Conservation (phyloP, 2,797 vertebrate genomes). For the Cirrhinus molitorella region DNA sequence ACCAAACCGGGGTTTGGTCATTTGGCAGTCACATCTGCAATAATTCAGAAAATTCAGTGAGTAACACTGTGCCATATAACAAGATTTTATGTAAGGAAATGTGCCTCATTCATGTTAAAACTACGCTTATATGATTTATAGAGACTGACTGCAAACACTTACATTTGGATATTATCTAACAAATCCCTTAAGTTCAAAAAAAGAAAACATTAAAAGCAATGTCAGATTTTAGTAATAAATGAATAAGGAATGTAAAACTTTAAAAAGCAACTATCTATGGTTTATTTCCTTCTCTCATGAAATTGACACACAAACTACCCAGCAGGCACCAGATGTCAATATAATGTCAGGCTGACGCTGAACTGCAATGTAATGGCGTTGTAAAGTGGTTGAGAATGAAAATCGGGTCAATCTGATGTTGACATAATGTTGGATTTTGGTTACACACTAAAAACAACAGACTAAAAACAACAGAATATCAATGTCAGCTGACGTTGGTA, state of each 20-base stretch:
- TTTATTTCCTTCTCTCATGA: not conserved
- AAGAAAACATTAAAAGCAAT: not conserved
- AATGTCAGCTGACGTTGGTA: too few species aligned
- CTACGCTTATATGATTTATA: too few species aligned
- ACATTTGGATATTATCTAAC: not conserved
- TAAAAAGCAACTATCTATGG: not conserved
- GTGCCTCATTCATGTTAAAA: not conserved
- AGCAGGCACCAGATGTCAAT: too few species aligned
- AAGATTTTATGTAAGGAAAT: not conserved
- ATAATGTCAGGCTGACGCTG: too few species aligned
- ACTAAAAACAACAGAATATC: too few species aligned
- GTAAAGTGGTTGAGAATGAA: too few species aligned
- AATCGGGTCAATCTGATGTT: too few species aligned
- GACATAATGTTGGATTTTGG: too few species aligned
- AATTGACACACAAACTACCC: too few species aligned
- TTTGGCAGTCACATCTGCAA: conserved; percentile 51
- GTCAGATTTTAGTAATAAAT: not conserved
- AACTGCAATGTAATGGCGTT: too few species aligned
- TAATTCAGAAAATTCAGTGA: conserved; percentile 43
- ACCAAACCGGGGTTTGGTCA: conserved; percentile 43
- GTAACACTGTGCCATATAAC: not conserved
- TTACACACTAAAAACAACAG: too few species aligned
- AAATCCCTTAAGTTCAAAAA: not conserved
- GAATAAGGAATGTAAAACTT: not conserved
- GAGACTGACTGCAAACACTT: not conserved